These are phyloP conservation scores for Lochmaea capreae DNA, from an alignment of 2,888 invertebrate genomes.

Conservation along the genomic window DNA sequence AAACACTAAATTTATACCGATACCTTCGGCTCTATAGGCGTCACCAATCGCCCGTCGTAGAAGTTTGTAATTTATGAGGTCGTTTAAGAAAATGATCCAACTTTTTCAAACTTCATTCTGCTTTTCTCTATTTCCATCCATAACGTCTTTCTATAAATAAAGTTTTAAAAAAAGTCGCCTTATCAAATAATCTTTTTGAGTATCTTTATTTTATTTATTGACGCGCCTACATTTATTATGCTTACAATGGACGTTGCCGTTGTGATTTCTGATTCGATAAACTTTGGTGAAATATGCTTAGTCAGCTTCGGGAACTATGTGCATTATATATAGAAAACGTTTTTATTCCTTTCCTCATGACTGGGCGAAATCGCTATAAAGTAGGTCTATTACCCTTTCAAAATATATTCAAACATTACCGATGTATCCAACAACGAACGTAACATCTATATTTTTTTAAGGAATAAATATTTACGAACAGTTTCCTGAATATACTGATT, in stretches of 20 bases:
- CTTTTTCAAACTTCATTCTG: constrained; percentile 1
- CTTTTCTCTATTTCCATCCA: constrained; percentile 3
- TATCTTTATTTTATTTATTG: constrained; percentile 34
- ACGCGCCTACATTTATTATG: constrained; percentile 32
- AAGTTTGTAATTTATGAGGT: background rate
- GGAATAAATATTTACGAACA: background rate
- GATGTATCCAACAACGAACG: constrained; percentile 2
- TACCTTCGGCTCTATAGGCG: background rate
- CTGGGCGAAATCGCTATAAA: constrained; percentile 35
- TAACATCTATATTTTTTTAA: background rate
- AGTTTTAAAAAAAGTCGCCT: constrained; percentile 19
- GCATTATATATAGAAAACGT: constrained; percentile 33
- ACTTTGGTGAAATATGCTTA: constrained; percentile 35
- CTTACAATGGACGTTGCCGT: constrained; percentile 28
- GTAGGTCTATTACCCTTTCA: constrained; percentile 36
- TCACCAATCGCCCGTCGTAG: background rate
- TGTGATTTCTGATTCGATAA: constrained; percentile 32
- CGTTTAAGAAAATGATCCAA: background rate
- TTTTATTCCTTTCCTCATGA: constrained; percentile 32
- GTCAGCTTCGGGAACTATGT: constrained; percentile 34
- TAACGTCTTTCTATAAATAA: constrained; percentile 1
- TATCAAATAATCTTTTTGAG: constrained; percentile 22
- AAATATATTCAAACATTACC: constrained; percentile 33
- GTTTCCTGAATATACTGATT: too few species aligned
- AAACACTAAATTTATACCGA: background rate